phyloP scores from a whole-genome alignment of 1,140 invertebrate genomes.

The Drosophila sproati region DNA sequence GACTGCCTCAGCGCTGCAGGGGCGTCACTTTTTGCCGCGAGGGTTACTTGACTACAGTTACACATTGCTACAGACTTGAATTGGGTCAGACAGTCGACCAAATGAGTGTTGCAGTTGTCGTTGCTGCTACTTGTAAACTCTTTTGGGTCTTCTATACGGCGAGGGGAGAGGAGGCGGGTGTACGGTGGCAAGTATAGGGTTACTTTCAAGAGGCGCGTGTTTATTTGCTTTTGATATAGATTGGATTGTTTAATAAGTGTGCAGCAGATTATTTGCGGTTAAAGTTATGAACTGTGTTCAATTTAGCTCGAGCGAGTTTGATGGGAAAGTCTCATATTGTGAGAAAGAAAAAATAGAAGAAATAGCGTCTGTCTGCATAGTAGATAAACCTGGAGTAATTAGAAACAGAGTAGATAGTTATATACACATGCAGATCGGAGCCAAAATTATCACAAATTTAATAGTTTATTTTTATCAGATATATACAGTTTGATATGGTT shows the following conservation, averaged over 20 bases:
- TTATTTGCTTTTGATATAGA: constrained; percentile 80
- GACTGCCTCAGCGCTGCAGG: constrained; percentile 10
- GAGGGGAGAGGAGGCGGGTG: background rate
- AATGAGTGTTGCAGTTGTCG: constrained; percentile 52
- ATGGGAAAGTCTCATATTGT: constrained; percentile 26
- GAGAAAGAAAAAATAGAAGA: background rate
- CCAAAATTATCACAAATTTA: too few species aligned
- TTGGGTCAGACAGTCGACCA: constrained; percentile 71
- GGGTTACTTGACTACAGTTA: constrained; percentile 68
- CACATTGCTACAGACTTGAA: constrained; percentile 56
- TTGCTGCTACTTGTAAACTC: background rate
- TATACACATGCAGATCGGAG: too few species aligned
- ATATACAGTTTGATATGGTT: too few species aligned
- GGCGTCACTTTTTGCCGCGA: constrained; percentile 43
- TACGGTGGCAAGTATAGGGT: constrained; percentile 32
- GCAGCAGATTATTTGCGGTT: constrained; percentile 49
- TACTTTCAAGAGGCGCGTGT: constrained; percentile 68
- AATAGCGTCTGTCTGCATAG: background rate
- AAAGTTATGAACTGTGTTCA: constrained; percentile 47
- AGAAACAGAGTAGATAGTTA: too few species aligned
- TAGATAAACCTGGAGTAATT: too few species aligned
- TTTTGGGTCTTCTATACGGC: background rate
- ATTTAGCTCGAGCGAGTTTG: constrained; percentile 36
- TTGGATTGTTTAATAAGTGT: constrained; percentile 68
- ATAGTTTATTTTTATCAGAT: too few species aligned